A percentile compares a stretch with the other conserved stretches of the same genome.
Evolutionary conservation across 2,888 invertebrate species (phyloP).

Genomic region (Lissonota sp.): DNA sequence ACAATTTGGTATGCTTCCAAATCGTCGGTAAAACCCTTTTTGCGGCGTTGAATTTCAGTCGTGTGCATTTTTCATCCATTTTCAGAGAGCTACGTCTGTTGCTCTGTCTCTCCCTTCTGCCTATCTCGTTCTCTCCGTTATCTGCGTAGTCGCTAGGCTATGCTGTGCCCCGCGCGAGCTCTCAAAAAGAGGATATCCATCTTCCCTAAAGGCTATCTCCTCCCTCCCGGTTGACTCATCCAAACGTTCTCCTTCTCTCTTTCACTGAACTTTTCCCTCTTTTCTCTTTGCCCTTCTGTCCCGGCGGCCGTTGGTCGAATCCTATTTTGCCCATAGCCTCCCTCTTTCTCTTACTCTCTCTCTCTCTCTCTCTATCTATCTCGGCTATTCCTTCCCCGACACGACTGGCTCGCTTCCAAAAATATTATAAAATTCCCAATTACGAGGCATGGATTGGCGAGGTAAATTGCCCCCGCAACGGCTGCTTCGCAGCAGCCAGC

Average conservation of each 20-base stretch:
- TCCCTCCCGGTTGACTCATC: constrained; percentile 61
- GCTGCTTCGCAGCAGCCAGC: constrained; percentile 69
- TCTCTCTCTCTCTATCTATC: constrained; percentile 33
- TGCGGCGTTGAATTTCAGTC: constrained; percentile 81
- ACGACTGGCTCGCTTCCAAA: constrained; percentile 82
- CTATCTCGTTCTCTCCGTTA: neutral
- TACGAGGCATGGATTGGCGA: constrained; percentile 81
- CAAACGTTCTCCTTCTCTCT: constrained; percentile 64
- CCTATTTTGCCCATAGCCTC: constrained; percentile 57
- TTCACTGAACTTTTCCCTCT: constrained; percentile 30
- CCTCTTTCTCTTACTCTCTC: constrained; percentile 55
- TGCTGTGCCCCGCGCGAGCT: constrained; percentile 68
- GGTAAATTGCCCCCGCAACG: constrained; percentile 81
- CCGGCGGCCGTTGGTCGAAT: constrained; percentile 57
- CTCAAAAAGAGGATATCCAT: constrained; percentile 83
- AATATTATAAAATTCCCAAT: constrained; percentile 83
- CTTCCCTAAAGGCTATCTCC: constrained; percentile 79
- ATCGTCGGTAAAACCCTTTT: constrained; percentile 79
- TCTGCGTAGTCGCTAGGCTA: constrained; percentile 46
- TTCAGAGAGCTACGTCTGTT: constrained; percentile 45
- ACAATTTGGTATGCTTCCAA: constrained; percentile 83
- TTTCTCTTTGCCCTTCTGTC: constrained; percentile 52
- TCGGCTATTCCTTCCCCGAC: constrained; percentile 39
- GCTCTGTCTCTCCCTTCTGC: neutral
- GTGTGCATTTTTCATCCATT: constrained; percentile 82